Conservation (phyloP, 2,797 vertebrate species). For the Neoniphon sammara region DNA sequence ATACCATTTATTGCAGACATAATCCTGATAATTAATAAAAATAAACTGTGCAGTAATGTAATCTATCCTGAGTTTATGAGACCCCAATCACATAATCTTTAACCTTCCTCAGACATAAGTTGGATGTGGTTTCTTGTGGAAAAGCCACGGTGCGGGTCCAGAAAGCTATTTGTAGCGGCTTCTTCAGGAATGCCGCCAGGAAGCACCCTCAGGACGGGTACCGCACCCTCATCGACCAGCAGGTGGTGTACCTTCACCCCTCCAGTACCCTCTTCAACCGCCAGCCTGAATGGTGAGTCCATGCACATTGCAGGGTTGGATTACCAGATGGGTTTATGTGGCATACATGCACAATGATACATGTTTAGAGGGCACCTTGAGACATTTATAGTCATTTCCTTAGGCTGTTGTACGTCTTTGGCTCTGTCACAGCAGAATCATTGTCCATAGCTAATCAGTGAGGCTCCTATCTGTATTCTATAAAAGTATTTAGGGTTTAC, state of each 20-base stretch:
- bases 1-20: not conserved
- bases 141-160: slow-evolving; percentile 90
- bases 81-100: not conserved
- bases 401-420: not conserved
- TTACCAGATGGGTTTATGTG: not conserved
- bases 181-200: slow-evolving; percentile 92
- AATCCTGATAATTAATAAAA: not conserved
- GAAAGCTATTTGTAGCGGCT: slow-evolving; percentile 94
- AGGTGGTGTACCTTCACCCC: slow-evolving; percentile 93
- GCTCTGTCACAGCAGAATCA: not conserved
- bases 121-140: slow-evolving; percentile 93
- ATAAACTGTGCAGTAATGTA: not conserved
- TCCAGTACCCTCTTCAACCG: slow-evolving; percentile 94
- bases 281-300: slow-evolving; percentile 90
- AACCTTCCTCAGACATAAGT: slow-evolving; percentile 85
- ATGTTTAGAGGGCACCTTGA: not conserved
- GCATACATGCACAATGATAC: not conserved
- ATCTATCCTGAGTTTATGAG: not conserved
- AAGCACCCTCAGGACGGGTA: slow-evolving; percentile 94
- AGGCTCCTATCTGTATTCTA: not conserved
- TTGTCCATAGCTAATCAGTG: not conserved
- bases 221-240: slow-evolving; percentile 91
- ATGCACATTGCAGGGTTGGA: not conserved
- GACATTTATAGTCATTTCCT: not conserved
- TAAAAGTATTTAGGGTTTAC: not conserved